phyloP scores from a whole-genome alignment of 2,797 vertebrate species.

The Rhinatrema bivittatum region DNA sequence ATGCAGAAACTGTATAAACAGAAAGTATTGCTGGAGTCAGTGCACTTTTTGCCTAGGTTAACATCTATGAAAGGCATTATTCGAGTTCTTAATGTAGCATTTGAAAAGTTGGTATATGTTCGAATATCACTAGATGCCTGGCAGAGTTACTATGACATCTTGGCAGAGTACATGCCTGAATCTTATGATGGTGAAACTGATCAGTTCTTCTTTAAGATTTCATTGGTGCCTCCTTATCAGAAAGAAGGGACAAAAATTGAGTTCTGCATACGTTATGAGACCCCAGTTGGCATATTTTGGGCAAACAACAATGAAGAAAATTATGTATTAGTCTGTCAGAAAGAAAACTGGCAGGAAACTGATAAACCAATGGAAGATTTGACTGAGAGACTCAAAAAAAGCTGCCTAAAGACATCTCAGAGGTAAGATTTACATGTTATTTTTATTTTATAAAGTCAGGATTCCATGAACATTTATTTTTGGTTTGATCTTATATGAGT shows the following conservation, averaged over 20 bases:
- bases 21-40: conserved; percentile 75
- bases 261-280: conserved; percentile 90
- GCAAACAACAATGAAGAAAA: conserved; percentile 81
- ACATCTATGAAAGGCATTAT: conserved; percentile 73
- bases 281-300: conserved; percentile 79
- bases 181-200: conserved; percentile 83
- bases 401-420: conserved; percentile 76
- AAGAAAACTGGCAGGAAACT: conserved; percentile 33
- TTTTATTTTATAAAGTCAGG: conserved; percentile 2
- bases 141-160: conserved; percentile 77
- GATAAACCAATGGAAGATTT: conserved; percentile 47
- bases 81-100: conserved; percentile 86
- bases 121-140: conserved; percentile 77
- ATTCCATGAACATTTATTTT: not conserved
- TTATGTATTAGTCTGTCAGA: conserved; percentile 82
- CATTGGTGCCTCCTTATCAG: conserved; percentile 71
- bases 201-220: conserved; percentile 80
- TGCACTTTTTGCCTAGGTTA: conserved; percentile 67
- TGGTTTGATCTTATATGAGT: too few relatives aligned
- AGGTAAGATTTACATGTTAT: conserved; percentile 66
- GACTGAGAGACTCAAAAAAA: conserved; percentile 67
- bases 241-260: conserved; percentile 72
- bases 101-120: conserved; percentile 75
- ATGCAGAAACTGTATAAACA: conserved; percentile 64
- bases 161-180: conserved; percentile 82